These are phyloP conservation scores for Drosophila barbarae DNA, from an alignment of 2,888 invertebrate species.

Conservation along the genomic window DNA sequence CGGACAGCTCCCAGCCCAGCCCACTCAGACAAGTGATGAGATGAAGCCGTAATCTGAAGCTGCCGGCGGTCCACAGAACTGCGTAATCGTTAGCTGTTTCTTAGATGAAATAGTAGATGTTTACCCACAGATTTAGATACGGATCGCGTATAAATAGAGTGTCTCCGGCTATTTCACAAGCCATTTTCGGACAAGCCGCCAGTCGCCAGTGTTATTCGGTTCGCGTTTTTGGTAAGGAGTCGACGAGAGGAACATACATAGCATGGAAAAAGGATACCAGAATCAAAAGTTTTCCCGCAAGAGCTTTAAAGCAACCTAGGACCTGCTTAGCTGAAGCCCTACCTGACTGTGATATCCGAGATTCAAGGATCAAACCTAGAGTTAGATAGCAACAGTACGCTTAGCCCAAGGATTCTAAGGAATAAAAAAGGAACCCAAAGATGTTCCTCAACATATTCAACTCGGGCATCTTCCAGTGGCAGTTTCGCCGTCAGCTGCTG, in stretches of 20 bases:
- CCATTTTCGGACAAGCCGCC: slow-evolving; percentile 27
- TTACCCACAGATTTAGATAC: slow-evolving; percentile 58
- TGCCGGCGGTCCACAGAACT: slow-evolving; percentile 15
- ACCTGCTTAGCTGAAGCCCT: not conserved
- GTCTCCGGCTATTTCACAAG: slow-evolving; percentile 41
- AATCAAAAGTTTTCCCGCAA: slow-evolving; percentile 26
- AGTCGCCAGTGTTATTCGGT: slow-evolving; percentile 7
- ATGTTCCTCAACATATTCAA: slow-evolving; percentile 54
- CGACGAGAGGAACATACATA: slow-evolving; percentile 19
- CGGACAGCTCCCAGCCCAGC: not conserved
- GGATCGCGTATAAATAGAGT: slow-evolving; percentile 46
- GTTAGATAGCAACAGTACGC: slow-evolving; percentile 1
- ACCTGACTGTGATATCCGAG: slow-evolving; percentile 51
- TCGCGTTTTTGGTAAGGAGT: not conserved
- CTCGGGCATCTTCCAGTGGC: slow-evolving; percentile 60
- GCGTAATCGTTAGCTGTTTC: slow-evolving; percentile 27
- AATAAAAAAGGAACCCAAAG: not conserved
- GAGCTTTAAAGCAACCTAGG: slow-evolving; percentile 26
- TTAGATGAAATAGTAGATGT: slow-evolving; percentile 39
- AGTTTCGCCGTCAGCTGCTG: slow-evolving; percentile 64
- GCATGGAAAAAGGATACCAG: slow-evolving; percentile 53
- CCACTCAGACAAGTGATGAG: slow-evolving; percentile 16
- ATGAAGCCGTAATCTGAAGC: slow-evolving; percentile 12
- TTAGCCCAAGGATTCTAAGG: not conserved
- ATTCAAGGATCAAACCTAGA: slow-evolving; percentile 8